Conservation (phyloP, 64 coral and sea anemone species). For the Porites australiensis region DNA sequence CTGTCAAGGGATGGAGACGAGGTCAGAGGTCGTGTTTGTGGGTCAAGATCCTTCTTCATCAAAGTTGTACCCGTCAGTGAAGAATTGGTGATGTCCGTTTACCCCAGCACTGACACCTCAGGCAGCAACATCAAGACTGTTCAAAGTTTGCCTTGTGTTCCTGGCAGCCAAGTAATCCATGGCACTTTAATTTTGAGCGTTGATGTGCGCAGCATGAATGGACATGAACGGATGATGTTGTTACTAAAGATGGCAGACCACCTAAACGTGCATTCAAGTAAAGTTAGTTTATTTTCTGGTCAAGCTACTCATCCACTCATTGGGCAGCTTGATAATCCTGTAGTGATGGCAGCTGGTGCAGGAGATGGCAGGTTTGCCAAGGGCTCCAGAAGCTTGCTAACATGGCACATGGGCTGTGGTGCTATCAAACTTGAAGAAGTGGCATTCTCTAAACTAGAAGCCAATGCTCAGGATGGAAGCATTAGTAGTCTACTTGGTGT, state of each 20-base stretch:
- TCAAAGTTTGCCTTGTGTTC: constrained; percentile 55
- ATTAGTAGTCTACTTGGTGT: constrained; percentile 59
- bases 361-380: constrained; percentile 82
- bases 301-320: constrained; percentile 68
- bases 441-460: constrained; percentile 57
- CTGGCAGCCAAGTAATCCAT: constrained; percentile 66
- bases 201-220: constrained; percentile 70
- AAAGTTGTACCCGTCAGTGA: constrained; percentile 37
- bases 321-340: constrained; percentile 60
- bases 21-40: constrained; percentile 73
- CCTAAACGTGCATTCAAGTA: constrained; percentile 46
- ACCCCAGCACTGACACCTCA: constrained; percentile 17
- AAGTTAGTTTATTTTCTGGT: constrained; percentile 66
- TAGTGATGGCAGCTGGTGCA: constrained; percentile 72
- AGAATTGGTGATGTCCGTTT: not conserved
- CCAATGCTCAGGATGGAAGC: constrained; percentile 77
- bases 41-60: constrained; percentile 74
- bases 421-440: constrained; percentile 71
- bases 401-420: constrained; percentile 85
- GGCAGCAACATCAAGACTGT: constrained; percentile 11
- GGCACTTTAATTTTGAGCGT: constrained; percentile 72
- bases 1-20: constrained; percentile 32
- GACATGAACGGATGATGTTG: constrained; percentile 66
- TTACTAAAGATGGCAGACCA: constrained; percentile 60
- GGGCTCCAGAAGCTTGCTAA: constrained; percentile 74